phyloP scores from a whole-genome alignment of 2,888 invertebrate genomes.

The Pristionchus arcanus region DNA sequence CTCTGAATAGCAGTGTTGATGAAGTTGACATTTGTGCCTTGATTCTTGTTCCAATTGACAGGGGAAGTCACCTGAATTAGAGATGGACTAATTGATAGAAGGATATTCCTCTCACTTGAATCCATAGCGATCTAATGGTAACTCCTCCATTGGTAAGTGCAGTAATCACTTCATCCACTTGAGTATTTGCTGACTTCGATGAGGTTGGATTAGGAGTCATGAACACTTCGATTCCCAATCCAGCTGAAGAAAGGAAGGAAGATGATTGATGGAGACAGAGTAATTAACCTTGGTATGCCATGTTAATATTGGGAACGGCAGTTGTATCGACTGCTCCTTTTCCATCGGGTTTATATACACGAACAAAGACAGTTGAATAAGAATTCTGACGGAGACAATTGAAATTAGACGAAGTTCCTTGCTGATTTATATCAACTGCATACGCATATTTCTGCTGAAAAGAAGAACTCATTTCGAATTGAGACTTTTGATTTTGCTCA shows the following conservation, averaged over 20 bases:
- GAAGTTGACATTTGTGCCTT: slow-evolving; percentile 54
- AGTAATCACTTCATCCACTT: slow-evolving; percentile 56
- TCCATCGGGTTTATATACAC: slow-evolving; percentile 53
- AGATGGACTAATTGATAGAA: neutral
- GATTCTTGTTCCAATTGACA: slow-evolving; percentile 55
- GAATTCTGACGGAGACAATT: slow-evolving; percentile 30
- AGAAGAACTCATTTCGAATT: too few species aligned
- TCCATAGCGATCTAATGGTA: slow-evolving; percentile 56
- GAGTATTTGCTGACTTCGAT: slow-evolving; percentile 10
- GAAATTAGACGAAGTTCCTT: slow-evolving; percentile 24
- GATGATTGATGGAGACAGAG: neutral
- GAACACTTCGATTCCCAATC: slow-evolving; percentile 55
- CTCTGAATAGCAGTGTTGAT: slow-evolving; percentile 53
- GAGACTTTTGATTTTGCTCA: too few species aligned
- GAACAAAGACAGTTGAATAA: slow-evolving; percentile 52
- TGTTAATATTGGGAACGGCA: slow-evolving; percentile 52
- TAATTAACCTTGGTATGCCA: slow-evolving; percentile 47
- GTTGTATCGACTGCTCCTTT: slow-evolving; percentile 46
- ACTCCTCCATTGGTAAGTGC: slow-evolving; percentile 50
- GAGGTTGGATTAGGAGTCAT: slow-evolving; percentile 49
- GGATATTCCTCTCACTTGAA: slow-evolving; percentile 43
- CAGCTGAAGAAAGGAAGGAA: neutral
- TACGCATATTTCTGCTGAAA: slow-evolving; percentile 48
- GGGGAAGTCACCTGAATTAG: slow-evolving; percentile 57
- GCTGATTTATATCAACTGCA: slow-evolving; percentile 35